Evolutionary conservation across 2,888 invertebrate genomes (phyloP).

Genomic region (Stenchaetothrips biformis): DNA sequence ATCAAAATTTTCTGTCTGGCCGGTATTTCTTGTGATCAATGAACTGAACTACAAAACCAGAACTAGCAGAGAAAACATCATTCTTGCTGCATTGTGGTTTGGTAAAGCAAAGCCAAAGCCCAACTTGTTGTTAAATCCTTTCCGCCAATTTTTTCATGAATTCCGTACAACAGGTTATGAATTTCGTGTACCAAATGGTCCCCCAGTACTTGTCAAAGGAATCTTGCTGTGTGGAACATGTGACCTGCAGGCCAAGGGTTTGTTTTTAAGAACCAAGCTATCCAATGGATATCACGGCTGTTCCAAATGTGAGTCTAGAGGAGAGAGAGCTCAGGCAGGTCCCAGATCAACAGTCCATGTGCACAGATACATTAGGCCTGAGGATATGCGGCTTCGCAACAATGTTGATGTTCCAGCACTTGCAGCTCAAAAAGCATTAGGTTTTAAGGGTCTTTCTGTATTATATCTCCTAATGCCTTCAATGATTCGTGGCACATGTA

Average conservation of each 20-base stretch:
- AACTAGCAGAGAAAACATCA: neutral
- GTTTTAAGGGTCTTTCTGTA: neutral
- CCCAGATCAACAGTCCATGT: neutral
- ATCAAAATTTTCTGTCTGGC: too few species aligned
- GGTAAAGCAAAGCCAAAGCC: neutral
- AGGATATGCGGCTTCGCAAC: neutral
- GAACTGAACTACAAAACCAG: neutral
- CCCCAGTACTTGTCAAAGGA: neutral
- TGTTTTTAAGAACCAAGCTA: neutral
- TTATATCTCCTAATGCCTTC: neutral
- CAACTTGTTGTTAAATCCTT: neutral
- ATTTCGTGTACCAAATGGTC: neutral
- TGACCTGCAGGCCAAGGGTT: neutral
- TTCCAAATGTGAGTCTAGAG: neutral
- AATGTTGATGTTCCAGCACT: neutral
- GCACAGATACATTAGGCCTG: neutral
- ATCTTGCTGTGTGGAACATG: neutral
- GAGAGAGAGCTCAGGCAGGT: neutral
- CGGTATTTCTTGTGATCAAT: too few species aligned
- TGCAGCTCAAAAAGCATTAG: neutral
- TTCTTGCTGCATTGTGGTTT: conserved; percentile 5
- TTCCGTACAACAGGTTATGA: neutral
- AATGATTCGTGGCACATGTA: neutral
- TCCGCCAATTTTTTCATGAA: too few species aligned
- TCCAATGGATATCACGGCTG: conserved; percentile 9